phyloP scores from a whole-genome alignment of 2,888 invertebrate genomes.

The Ochropacha duplaris region DNA sequence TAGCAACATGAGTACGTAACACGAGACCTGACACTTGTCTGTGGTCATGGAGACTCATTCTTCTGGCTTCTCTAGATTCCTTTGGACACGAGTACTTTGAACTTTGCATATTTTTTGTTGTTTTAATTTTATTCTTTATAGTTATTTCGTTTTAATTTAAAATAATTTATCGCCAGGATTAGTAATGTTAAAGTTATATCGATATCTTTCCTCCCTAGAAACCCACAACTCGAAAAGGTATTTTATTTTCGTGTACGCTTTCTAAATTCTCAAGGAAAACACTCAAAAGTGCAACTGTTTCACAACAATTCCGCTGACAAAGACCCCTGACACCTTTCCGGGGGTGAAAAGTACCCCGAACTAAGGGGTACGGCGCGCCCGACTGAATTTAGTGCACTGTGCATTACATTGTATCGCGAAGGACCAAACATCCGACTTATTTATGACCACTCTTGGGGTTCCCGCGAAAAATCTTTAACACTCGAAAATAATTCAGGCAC shows the following conservation, averaged over 20 bases:
- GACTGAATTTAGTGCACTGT: slow-evolving; percentile 34
- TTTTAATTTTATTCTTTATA: neutral
- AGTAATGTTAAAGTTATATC: too few relatives aligned
- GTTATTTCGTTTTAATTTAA: neutral
- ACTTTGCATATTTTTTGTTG: neutral
- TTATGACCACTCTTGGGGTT: slow-evolving; percentile 47
- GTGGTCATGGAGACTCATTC: slow-evolving; percentile 7
- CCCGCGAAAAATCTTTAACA: slow-evolving; percentile 56
- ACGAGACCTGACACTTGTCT: slow-evolving; percentile 9
- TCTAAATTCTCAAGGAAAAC: neutral
- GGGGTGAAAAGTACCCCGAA: slow-evolving; percentile 21
- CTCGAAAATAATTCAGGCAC: slow-evolving; percentile 61
- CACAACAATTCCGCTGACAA: neutral
- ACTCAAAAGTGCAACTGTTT: slow-evolving; percentile 13
- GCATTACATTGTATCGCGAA: slow-evolving; percentile 30
- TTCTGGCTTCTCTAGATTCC: slow-evolving; percentile 18
- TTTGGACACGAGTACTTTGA: slow-evolving; percentile 5
- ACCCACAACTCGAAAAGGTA: too few relatives aligned
- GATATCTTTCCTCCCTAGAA: too few relatives aligned
- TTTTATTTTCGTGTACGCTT: neutral
- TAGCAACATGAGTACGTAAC: slow-evolving; percentile 4
- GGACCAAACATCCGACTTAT: slow-evolving; percentile 36
- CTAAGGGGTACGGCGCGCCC: slow-evolving; percentile 17
- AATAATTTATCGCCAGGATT: neutral
- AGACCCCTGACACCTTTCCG: slow-evolving; percentile 23